Evolutionary conservation across 1,140 invertebrate genomes (phyloP).

Genomic region (Dufourea novaeangliae): DNA sequence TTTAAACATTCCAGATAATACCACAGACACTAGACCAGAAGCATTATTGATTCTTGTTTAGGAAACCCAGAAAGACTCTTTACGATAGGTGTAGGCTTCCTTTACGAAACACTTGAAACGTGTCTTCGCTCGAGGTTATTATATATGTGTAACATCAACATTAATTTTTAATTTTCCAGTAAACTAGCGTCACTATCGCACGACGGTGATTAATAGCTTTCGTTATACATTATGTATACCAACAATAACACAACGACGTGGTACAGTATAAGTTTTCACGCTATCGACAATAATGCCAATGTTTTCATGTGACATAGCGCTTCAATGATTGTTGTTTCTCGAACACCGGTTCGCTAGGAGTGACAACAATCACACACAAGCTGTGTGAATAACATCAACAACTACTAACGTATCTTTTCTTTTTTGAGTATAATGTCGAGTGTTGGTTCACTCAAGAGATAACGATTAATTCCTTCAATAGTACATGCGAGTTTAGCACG

Average conservation of each 20-base stretch:
- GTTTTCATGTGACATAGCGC: neutral
- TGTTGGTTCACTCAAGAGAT: neutral
- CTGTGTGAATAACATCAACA: neutral
- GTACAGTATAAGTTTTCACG: neutral
- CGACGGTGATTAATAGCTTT: slow-evolving; percentile 35
- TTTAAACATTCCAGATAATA: slow-evolving; percentile 46
- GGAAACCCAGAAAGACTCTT: slow-evolving; percentile 20
- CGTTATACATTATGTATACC: slow-evolving; percentile 34
- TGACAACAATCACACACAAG: no score
- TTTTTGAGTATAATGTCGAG: slow-evolving; percentile 14
- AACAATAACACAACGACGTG: slow-evolving; percentile 25
- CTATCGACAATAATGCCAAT: neutral
- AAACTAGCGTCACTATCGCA: slow-evolving; percentile 30
- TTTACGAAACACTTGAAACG: slow-evolving; percentile 8
- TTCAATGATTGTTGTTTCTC: neutral
- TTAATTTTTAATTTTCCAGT: slow-evolving; percentile 47
- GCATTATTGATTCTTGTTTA: slow-evolving; percentile 24
- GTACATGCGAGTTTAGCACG: neutral
- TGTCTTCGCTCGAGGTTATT: slow-evolving; percentile 33
- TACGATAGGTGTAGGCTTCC: slow-evolving; percentile 31
- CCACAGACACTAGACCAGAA: slow-evolving; percentile 41
- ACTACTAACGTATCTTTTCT: neutral
- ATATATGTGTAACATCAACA: slow-evolving; percentile 57
- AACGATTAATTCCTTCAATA: slow-evolving; percentile 6
- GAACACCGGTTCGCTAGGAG: neutral